Base-by-base conservation (phyloP, 2,113 vertebrate genomes). In the Prochilodus magdalenae region DNA sequence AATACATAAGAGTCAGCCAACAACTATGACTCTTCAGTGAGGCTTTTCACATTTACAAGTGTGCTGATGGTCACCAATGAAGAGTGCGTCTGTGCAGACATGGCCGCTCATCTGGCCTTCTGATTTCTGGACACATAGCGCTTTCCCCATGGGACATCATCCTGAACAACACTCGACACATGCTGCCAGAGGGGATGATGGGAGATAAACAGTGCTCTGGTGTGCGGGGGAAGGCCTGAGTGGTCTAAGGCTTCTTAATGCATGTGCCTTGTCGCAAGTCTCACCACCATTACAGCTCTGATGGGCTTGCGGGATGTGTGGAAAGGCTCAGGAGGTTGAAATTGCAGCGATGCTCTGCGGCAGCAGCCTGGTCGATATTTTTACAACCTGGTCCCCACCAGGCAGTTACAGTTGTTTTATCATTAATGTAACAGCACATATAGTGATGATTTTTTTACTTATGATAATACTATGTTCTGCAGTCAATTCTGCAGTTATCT, bases 161-260 rank as follows among this genome's bases (percentile, higher is more conserved):
- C 30, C 59, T 59, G 66, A 80, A 75, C 20, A 3, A 5, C 55
- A 71, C 44, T 36, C 47, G 59, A 75, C 62, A 75, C 75, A 75
- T 73, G 53, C 49, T 78, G 79, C 71, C 69, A 82, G 62, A 73
- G 51, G 70, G 70, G 70, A 65, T 80, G 70, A 80, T 73, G 70
- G 79, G 79, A 80, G 44, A 73, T 73, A 80, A 80, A 73, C 75
- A 85, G 67, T 11, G 49, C 62, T 82, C 62, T 82, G 70, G 79
- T 85, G 75, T 85, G 60, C 40, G 73, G 63, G 40, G 59, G 55
- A 82, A 57, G 62, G 59, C 62, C 44, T 69, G 29, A 30, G 51
- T 55, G 72, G 72, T 66, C 72, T 67, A 80, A 86, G 78, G 77
- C 57, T 76, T 63, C 66, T 66, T 72, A 80, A 80, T 76, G 66